Evolutionary conservation across 30 jellyfish, hydroid and myxozoan species (phyloP).

Genomic region (Chrysaora quinquecirrha): DNA sequence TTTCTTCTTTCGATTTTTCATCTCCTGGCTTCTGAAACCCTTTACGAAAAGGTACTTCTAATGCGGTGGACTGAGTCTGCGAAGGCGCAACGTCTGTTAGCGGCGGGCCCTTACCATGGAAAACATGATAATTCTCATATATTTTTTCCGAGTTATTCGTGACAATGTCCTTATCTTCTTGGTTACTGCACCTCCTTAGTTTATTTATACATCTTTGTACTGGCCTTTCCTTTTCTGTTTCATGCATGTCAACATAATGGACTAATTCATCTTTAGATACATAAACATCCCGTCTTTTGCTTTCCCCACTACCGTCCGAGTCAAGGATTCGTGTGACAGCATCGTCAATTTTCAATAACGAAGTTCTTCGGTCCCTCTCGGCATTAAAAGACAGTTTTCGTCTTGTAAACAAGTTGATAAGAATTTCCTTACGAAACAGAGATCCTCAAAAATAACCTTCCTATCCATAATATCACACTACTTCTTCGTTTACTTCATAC

Average conservation of each 20-base stretch:
- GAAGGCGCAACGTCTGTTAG: neutral
- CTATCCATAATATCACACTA: neutral
- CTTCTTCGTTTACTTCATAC: too few relatives aligned
- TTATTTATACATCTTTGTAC: too few relatives aligned
- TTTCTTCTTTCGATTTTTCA: neutral
- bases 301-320: neutral
- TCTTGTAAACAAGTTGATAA: neutral
- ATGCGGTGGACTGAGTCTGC: neutral
- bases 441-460: neutral
- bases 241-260: neutral
- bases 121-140: neutral
- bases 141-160: neutral
- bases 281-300: neutral
- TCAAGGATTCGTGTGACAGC: neutral
- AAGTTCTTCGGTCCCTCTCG: neutral
- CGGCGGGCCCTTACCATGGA: neutral
- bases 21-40: neutral
- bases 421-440: neutral
- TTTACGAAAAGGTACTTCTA: neutral
- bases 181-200: too few relatives aligned
- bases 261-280: neutral
- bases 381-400: neutral
- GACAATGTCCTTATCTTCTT: neutral
- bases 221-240: too few relatives aligned
- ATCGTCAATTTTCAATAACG: neutral